phyloP scores from a whole-genome alignment of 2,888 invertebrate genomes.

The Andrena marginata region DNA sequence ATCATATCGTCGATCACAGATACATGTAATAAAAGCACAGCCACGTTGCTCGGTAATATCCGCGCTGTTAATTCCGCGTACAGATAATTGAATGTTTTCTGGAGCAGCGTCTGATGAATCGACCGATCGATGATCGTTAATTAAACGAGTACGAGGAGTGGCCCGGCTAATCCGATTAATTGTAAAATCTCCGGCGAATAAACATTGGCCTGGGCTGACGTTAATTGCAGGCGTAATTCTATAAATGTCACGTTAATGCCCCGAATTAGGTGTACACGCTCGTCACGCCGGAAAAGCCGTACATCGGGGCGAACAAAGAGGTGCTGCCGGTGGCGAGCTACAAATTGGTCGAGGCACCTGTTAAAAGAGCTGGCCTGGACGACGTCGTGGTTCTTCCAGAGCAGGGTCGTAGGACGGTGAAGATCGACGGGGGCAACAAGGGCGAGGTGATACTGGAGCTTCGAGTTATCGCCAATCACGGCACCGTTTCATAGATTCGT shows the following conservation, averaged over 20 bases:
- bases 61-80: too few relatives aligned
- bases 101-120: background rate
- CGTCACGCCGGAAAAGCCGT: slow-evolving; percentile 66
- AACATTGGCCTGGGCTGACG: slow-evolving; percentile 17
- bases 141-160: slow-evolving; percentile 16
- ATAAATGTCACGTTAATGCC: slow-evolving; percentile 30
- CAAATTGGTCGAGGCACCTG: slow-evolving; percentile 71
- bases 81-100: too few relatives aligned
- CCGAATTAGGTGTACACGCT: slow-evolving; percentile 61
- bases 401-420: slow-evolving; percentile 73
- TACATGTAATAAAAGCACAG: too few relatives aligned
- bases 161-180: slow-evolving; percentile 26
- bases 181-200: slow-evolving; percentile 29
- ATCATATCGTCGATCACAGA: too few relatives aligned
- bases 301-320: slow-evolving; percentile 69
- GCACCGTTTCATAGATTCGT: slow-evolving; percentile 38
- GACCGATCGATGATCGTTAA: background rate
- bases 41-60: too few relatives aligned
- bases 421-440: slow-evolving; percentile 74
- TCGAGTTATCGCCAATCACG: slow-evolving; percentile 80
- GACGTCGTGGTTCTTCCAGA: slow-evolving; percentile 71
- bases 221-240: slow-evolving; percentile 5
- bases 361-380: slow-evolving; percentile 66
- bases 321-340: slow-evolving; percentile 71
- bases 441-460: slow-evolving; percentile 80